Evolutionary conservation across 64 coral and sea anemone genomes (phyloP), one percentile per base, ranked within the genome.

Genomic region (Pocillopora damicornis): DNA sequence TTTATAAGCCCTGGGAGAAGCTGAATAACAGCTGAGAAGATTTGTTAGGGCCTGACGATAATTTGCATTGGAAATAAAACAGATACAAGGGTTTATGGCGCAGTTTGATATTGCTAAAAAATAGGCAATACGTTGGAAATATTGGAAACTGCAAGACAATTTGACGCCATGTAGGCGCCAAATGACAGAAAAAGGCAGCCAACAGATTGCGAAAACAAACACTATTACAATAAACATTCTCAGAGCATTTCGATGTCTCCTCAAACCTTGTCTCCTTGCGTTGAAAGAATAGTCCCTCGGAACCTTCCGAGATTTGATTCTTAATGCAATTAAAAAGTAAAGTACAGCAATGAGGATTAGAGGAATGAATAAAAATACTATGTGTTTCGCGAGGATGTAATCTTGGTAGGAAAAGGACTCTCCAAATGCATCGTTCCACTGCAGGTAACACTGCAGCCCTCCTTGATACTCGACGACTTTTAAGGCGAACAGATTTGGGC

Each of bases 151-250:
- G 51, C 13, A 76, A 42, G 74, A 76, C 35, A 11, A 42, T 76
- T 1, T 35, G 74, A 42, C 17, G 64, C 64, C 7, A 18, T 8
- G 1, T 0, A 67, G 18, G 16, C 3, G 64, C 64, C 64, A 18
- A 9, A 74, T 15, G 60, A 63, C 35, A 13, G 58, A 26, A n/a
- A 62, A 61, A 1, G 87, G 87, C 15, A 76, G 58, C 75, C 34
- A 64, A 2, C 74, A 88, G 22, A 88, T 22, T 35, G 74, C 61
- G 51, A 88, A 88, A 15, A 13, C 75, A 22, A 79, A 63, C 16
- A 88, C 75, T 17, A 88, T 76, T 5, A 63, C 74, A 26, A 77
- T 45, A 22, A 51, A 73, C 59, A 88, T 63, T 38, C 78, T 88
- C 30, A 69, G 37, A 17, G 65, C 76, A 56, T 76, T 88, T 77